Evolutionary conservation across 2,113 vertebrate genomes (phyloP).

Genomic region (Pterocles orientalis): DNA sequence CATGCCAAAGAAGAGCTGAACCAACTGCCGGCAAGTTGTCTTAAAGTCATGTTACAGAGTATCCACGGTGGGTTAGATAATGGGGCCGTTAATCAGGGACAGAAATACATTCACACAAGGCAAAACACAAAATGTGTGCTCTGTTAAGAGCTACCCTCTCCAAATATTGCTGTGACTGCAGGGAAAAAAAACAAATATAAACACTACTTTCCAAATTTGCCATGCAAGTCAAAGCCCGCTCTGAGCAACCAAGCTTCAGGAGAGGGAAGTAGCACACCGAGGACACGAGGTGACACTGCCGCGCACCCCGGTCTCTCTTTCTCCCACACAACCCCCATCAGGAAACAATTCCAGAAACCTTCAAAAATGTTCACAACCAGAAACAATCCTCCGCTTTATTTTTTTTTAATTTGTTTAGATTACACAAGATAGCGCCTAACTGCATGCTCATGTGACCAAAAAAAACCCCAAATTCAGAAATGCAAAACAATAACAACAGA

Average conservation of each 20-base stretch:
- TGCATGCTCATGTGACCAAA: not conserved
- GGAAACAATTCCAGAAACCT: not conserved
- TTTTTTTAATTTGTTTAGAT: constrained; percentile 24
- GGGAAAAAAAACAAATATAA: not conserved
- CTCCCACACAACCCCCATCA: not conserved
- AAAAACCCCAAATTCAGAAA: not conserved
- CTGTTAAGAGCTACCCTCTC: not conserved
- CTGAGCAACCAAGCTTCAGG: not conserved
- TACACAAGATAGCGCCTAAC: constrained; percentile 18
- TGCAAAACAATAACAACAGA: not conserved
- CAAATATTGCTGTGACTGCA: not conserved
- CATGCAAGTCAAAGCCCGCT: not conserved
- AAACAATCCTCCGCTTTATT: not conserved
- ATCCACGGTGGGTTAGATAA: not conserved
- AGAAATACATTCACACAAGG: not conserved
- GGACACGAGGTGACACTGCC: not conserved
- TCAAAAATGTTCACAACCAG: not conserved
- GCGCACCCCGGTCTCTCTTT: fast-evolving
- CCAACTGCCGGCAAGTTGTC: not conserved
- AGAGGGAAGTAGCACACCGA: not conserved
- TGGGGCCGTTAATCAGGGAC: not conserved
- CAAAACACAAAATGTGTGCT: not conserved
- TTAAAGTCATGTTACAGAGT: not conserved
- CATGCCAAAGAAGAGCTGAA: not conserved
- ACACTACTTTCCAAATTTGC: not conserved